Percentiles rank a stretch among this genome's conserved stretches.
phyloP scores from a whole-genome alignment of 2,888 invertebrate species.

The Elgonia sp. region DNA sequence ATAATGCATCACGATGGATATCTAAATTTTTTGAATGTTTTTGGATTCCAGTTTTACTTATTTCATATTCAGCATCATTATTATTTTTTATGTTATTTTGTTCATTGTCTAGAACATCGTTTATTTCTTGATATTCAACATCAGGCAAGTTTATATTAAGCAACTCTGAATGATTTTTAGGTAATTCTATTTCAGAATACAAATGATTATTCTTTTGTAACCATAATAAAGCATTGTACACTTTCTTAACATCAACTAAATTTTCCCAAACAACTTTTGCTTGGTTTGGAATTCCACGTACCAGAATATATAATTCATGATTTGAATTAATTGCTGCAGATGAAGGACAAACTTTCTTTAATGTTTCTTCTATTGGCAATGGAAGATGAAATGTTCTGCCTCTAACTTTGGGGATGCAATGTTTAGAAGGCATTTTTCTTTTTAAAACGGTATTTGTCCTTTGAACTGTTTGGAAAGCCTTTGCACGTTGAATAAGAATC shows the following conservation, averaged over 20 bases:
- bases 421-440: not conserved
- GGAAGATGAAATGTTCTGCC: conserved; percentile 82
- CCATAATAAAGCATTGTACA: conserved; percentile 58
- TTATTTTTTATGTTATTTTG: conserved; percentile 57
- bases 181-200: conserved; percentile 79
- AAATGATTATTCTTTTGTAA: conserved; percentile 80
- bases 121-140: conserved; percentile 32
- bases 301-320: conserved; percentile 81
- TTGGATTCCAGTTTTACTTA: not conserved
- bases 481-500: conserved; percentile 80
- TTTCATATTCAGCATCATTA: not conserved
- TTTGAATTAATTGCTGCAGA: conserved; percentile 60
- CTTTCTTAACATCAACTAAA: conserved; percentile 65
- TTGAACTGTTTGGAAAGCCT: conserved; percentile 81
- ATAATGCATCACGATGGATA: conserved; percentile 37
- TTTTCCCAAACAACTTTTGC: conserved; percentile 53
- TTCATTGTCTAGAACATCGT: conserved; percentile 65
- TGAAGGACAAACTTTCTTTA: conserved; percentile 65
- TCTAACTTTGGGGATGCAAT: not conserved
- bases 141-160: not conserved
- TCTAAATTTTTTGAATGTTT: conserved; percentile 14
- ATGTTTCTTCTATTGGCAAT: too few relatives aligned
- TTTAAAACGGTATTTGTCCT: not conserved
- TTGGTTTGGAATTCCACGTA: conserved; percentile 81
- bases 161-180: not conserved